A percentile compares a stretch with the other conserved stretches of the same genome.
phyloP scores from a whole-genome alignment of 2,888 invertebrate species.

The Aleiodes alternator region DNA sequence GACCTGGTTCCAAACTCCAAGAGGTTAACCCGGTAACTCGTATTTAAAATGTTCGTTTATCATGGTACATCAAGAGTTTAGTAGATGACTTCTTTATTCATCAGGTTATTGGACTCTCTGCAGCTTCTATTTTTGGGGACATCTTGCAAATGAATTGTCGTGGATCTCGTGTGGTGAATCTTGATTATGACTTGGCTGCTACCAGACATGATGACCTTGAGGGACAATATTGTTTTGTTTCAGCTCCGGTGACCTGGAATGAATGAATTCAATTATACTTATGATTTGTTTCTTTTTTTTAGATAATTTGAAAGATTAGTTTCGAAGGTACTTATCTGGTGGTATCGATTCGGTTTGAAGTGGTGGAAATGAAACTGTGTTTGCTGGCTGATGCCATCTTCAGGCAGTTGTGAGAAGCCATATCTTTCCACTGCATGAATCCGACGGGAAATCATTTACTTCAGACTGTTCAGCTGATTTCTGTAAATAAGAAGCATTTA shows the following conservation, averaged over 20 bases:
- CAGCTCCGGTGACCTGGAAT: conserved; percentile 42
- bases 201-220: conserved; percentile 53
- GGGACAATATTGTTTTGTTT: conserved; percentile 42
- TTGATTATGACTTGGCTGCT: conserved; percentile 53
- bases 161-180: conserved; percentile 46
- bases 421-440: conserved; percentile 32
- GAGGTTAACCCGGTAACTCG: conserved; percentile 3
- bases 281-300: background rate
- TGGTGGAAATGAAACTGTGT: conserved; percentile 35
- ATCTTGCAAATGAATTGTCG: conserved; percentile 27
- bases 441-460: conserved; percentile 48
- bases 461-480: background rate
- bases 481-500: background rate
- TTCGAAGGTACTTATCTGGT: background rate
- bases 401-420: conserved; percentile 51
- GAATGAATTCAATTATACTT: background rate
- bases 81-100: background rate
- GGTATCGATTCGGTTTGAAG: background rate
- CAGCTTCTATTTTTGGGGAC: conserved; percentile 1
- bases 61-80: too few species aligned
- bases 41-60: background rate
- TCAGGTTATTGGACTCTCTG: conserved; percentile 26
- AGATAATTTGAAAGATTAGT: background rate
- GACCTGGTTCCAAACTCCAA: conserved; percentile 26
- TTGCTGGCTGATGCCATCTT: conserved; percentile 65